Evolutionary conservation across 1,140 invertebrate species (phyloP).

Genomic region (Venturia canescens): DNA sequence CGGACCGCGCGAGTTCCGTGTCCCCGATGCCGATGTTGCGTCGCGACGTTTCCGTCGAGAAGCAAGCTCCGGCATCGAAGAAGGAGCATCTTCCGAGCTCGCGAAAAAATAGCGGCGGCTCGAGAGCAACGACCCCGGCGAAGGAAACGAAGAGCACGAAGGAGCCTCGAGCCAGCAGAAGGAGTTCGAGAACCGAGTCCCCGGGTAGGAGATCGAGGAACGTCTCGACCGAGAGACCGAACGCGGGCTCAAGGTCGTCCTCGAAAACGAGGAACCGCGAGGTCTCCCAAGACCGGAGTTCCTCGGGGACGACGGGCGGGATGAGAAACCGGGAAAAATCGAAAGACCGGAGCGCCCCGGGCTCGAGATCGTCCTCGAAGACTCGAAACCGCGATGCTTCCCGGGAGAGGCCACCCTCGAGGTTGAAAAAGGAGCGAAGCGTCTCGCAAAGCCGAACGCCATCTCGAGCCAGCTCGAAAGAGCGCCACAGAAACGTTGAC

Average conservation of each 20-base stretch:
- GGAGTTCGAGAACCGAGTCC: conserved; percentile 60
- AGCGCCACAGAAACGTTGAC: conserved; percentile 55
- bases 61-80: not conserved
- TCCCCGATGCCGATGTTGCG: conserved; percentile 46
- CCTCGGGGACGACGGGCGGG: conserved; percentile 46
- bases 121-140: conserved; percentile 54
- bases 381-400: conserved; percentile 49
- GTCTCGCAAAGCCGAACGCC: conserved; percentile 41
- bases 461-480: conserved; percentile 64
- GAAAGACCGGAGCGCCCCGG: conserved; percentile 33
- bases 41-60: conserved; percentile 34
- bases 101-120: conserved; percentile 42
- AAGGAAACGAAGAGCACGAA: conserved; percentile 40
- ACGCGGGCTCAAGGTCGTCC: conserved; percentile 46
- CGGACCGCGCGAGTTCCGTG: conserved; percentile 45
- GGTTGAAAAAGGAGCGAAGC: conserved; percentile 17
- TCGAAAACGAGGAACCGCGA: conserved; percentile 54
- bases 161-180: conserved; percentile 43
- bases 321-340: conserved; percentile 50
- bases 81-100: conserved; percentile 31
- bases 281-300: conserved; percentile 45
- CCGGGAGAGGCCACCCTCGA: conserved; percentile 15
- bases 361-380: conserved; percentile 53
- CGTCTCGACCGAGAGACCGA: conserved; percentile 57
- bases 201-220: conserved; percentile 61